Evolutionary conservation across 2,113 vertebrate genomes (phyloP).

Genomic region (Alexandromys fortis): DNA sequence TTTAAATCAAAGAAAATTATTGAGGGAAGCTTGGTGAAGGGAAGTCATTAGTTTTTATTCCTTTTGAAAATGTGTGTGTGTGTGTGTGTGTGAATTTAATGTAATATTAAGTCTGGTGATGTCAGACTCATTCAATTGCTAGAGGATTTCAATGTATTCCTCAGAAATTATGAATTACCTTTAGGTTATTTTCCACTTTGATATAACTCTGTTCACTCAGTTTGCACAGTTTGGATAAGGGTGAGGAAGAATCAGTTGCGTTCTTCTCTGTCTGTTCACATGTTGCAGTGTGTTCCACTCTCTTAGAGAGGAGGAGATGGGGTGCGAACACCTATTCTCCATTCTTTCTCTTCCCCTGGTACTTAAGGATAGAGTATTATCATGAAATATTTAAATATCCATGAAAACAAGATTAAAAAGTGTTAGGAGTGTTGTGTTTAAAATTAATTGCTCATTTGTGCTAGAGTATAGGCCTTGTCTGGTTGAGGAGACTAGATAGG

Average conservation of each 20-base stretch:
- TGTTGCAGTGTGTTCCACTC: background rate
- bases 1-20: slow-evolving; percentile 51
- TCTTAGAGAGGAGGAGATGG: background rate
- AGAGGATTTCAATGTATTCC: slow-evolving; percentile 27
- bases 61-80: background rate
- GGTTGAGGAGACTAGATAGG: background rate
- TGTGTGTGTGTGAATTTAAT: slow-evolving; percentile 10
- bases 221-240: background rate
- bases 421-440: background rate
- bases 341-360: background rate
- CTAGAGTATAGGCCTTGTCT: background rate
- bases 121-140: background rate
- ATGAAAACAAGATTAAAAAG: slow-evolving; percentile 9
- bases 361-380: slow-evolving; percentile 7
- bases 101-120: slow-evolving; percentile 16
- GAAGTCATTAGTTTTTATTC: slow-evolving; percentile 24
- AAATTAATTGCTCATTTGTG: background rate
- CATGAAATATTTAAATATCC: slow-evolving; percentile 23
- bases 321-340: background rate
- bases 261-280: slow-evolving; percentile 11
- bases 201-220: background rate
- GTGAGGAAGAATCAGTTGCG: background rate
- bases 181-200: slow-evolving; percentile 27
- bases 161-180: slow-evolving; percentile 44
- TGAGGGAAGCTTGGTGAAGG: background rate